Evolutionary conservation across 2,888 invertebrate genomes (phyloP), one percentile per base, ranked within the genome.

Genomic region (Mythimna vitellina): DNA sequence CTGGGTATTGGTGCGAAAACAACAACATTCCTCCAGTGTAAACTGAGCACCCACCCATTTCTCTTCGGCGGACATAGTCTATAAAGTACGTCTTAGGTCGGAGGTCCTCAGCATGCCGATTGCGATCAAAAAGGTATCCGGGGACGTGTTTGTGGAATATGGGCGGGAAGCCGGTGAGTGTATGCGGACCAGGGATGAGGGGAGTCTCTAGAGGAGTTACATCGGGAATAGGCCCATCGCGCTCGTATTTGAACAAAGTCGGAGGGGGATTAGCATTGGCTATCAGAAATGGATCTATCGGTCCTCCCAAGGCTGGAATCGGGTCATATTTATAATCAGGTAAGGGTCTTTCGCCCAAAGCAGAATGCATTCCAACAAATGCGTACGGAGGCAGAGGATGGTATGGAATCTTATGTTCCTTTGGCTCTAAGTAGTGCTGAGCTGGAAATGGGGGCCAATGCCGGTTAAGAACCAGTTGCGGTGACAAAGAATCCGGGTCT

Each of bases 21-120:
- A 73, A 74, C 75, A 84, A 88, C 90, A 92, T 92, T 94, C 94
- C 94, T 94, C 94, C 93, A 90, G 91, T 92, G 92, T 90, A 93
- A 94, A 92, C 94, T 95, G 95, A 96, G 94, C 96, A 96, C 96
- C 94, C 96, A 96, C 96, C 96, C 94, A 95, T 92, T 89, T 95
- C 94, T 93, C 96, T 92, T 92, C 92, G 93, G 92, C 95, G 95
- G 88, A 94, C 93, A 94, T 96, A 96, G 92, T 96, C 96, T 95
- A 96, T 92, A 94, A 92, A 96, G 92, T 94, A 94, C 93, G 96
- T 95, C 94, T 95, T 94, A 91, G 93, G 93, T 84, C 89, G 92
- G 93, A 95, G 92, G 92, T 96, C 96, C 89, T 93, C 95, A 85
- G 92, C 93, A 92, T 95, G 93, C 92, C 94, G 95, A 88, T 92